A percentile compares a stretch with the other conserved stretches of the same genome.
Evolutionary conservation across 2,888 invertebrate genomes (phyloP).

Genomic region (Heliconius charithonia): DNA sequence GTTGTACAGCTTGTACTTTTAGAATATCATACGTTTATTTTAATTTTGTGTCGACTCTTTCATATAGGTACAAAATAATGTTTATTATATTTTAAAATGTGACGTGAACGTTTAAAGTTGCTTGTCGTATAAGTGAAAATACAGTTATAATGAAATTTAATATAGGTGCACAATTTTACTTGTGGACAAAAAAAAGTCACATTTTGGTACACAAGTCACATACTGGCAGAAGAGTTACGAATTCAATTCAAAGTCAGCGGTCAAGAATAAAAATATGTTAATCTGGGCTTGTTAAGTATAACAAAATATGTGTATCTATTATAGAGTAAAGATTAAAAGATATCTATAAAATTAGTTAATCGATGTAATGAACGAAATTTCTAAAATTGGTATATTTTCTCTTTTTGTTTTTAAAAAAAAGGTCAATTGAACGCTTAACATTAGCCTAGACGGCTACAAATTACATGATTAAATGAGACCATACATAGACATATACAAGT

Average conservation of each 20-base stretch:
- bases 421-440: too few species aligned
- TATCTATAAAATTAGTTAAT: too few species aligned
- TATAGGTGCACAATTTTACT: neutral
- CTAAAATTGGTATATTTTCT: too few species aligned
- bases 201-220: neutral
- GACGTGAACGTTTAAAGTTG: neutral
- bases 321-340: too few species aligned
- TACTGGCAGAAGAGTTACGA: neutral
- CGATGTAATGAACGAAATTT: too few species aligned
- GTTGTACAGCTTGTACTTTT: conserved; percentile 46
- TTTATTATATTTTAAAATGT: neutral
- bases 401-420: too few species aligned
- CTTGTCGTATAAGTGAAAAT: neutral
- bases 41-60: neutral
- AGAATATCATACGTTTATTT: conserved; percentile 20
- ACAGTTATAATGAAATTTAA: neutral
- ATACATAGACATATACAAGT: too few species aligned
- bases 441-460: too few species aligned
- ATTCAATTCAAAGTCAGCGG: neutral
- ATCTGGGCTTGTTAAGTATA: neutral
- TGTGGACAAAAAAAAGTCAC: neutral
- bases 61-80: neutral
- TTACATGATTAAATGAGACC: too few species aligned
- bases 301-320: neutral
- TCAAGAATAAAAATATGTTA: neutral